phyloP scores from a whole-genome alignment of 2,888 invertebrate genomes.

The Monochamus alternatus region DNA sequence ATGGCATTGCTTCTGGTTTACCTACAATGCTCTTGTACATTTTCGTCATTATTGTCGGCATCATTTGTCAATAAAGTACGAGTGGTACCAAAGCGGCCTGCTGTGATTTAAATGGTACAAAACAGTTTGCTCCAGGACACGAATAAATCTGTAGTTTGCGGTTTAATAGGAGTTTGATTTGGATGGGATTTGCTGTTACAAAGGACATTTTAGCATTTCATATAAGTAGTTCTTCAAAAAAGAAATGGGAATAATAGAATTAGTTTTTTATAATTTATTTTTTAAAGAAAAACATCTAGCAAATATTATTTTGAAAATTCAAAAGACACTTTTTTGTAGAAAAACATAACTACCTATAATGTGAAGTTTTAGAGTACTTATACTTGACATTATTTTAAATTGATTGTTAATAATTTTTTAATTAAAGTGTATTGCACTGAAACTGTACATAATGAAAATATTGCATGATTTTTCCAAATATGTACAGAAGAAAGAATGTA shows the following conservation, averaged over 20 bases:
- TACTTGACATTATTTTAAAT: no score
- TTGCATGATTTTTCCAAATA: no score
- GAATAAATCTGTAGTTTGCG: not conserved
- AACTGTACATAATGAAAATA: no score
- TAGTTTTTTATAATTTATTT: no score
- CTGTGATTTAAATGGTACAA: constrained; percentile 18
- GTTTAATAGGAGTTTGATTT: not conserved
- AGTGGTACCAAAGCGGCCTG: constrained; percentile 13
- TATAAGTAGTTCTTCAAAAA: not conserved
- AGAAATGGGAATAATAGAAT: not conserved
- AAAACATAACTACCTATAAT: no score
- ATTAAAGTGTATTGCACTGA: no score
- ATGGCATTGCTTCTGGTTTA: constrained; percentile 53
- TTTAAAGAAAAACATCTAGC: no score
- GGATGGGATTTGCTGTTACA: not conserved
- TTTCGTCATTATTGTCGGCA: constrained; percentile 20
- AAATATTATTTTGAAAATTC: no score
- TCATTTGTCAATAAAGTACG: constrained; percentile 33
- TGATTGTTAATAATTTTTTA: no score
- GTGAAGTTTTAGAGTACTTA: no score
- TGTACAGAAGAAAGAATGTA: no score
- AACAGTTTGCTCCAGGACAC: constrained; percentile 7
- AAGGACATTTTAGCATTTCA: not conserved
- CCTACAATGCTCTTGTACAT: constrained; percentile 28
- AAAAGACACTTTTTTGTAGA: no score